These are phyloP conservation scores for Henricia sp. DNA, from an alignment of 53 echinoderm and acorn worm species.

Conservation along the genomic window DNA sequence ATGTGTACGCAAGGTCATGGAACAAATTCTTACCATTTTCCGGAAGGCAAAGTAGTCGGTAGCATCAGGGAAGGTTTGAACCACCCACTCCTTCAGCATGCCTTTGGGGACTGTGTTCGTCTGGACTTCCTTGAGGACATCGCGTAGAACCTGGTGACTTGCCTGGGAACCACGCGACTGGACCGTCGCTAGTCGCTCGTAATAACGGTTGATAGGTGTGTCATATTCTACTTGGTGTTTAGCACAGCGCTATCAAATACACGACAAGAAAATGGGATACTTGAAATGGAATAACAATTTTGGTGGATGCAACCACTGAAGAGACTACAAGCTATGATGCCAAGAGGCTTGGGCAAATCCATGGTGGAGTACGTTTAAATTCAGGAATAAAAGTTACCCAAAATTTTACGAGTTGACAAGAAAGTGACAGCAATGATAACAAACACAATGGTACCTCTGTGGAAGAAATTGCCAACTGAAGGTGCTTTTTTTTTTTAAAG, in stretches of 20 bases:
- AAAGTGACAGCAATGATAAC: too few relatives aligned
- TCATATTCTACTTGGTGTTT: conserved; percentile 93
- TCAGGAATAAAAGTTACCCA: too few relatives aligned
- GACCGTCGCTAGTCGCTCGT: conserved; percentile 90
- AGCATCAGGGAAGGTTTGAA: conserved; percentile 89
- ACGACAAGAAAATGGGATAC: background rate
- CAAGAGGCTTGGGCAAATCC: too few relatives aligned
- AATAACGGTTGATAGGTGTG: conserved; percentile 93
- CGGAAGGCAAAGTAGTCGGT: conserved; percentile 98
- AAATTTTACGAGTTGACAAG: too few relatives aligned
- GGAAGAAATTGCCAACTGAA: too few relatives aligned
- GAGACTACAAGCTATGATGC: too few relatives aligned
- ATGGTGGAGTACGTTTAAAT: too few relatives aligned
- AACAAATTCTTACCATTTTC: conserved; percentile 79
- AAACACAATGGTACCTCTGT: too few relatives aligned
- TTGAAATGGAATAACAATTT: too few relatives aligned
- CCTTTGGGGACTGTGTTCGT: conserved; percentile 98
- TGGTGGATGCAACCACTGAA: too few relatives aligned
- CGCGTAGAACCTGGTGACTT: conserved; percentile 96
- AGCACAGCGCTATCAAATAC: conserved; percentile 70
- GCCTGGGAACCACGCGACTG: conserved; percentile 96
- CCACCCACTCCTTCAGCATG: conserved; percentile 94
- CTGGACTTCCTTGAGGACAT: conserved; percentile 96
- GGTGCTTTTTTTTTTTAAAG: too few relatives aligned
- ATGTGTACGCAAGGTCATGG: background rate